phyloP scores from a whole-genome alignment of 2,888 invertebrate species.

The Caenorhabditis becei region DNA sequence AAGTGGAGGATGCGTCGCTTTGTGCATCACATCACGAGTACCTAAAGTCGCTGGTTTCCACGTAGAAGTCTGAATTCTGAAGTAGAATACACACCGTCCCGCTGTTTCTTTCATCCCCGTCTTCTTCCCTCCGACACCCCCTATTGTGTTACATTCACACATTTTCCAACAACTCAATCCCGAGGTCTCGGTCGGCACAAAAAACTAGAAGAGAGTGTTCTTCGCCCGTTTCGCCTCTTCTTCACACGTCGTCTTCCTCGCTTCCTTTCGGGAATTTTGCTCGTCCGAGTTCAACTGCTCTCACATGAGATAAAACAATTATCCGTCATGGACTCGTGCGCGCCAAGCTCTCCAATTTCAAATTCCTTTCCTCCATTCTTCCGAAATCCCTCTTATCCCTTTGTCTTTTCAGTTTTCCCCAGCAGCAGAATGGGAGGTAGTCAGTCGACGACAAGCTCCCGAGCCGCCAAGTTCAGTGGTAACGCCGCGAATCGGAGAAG shows the following conservation, averaged over 20 bases:
- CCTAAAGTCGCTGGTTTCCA: neutral
- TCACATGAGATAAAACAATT: slow-evolving; percentile 44
- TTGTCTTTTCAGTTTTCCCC: neutral
- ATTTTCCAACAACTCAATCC: slow-evolving; percentile 24
- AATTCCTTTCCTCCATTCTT: slow-evolving; percentile 7
- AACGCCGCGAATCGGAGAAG: slow-evolving; percentile 53
- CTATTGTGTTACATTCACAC: slow-evolving; percentile 30
- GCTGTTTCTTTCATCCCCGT: neutral
- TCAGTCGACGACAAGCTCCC: slow-evolving; percentile 58
- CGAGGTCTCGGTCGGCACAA: neutral
- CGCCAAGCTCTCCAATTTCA: slow-evolving; percentile 28
- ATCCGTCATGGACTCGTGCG: slow-evolving; percentile 13
- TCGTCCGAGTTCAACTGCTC: slow-evolving; percentile 25
- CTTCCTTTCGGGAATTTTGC: slow-evolving; percentile 4
- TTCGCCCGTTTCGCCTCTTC: slow-evolving; percentile 11
- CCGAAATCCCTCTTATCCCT: neutral
- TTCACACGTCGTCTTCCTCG: neutral
- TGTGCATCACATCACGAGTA: slow-evolving; percentile 1
- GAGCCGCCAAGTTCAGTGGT: slow-evolving; percentile 65
- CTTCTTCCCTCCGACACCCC: slow-evolving; percentile 2
- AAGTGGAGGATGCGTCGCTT: slow-evolving; percentile 3
- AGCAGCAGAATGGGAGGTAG: slow-evolving; percentile 65
- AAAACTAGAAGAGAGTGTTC: slow-evolving; percentile 24
- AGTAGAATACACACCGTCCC: neutral
- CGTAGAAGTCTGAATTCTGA: neutral